Evolutionary conservation across 2,888 invertebrate genomes (phyloP).

Genomic region (Ferrisia virgata): DNA sequence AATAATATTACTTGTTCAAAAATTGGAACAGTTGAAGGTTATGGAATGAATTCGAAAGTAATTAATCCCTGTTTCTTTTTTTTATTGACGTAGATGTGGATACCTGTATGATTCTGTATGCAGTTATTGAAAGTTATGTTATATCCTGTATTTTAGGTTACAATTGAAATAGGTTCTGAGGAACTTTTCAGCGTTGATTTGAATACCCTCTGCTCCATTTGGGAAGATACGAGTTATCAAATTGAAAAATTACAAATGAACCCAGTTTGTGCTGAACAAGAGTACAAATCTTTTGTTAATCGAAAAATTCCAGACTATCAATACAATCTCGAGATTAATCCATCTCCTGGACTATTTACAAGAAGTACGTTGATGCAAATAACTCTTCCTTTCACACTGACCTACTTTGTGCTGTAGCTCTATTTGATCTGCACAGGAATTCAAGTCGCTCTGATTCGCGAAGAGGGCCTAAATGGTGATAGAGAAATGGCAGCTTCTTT

Average conservation of each 20-base stretch:
- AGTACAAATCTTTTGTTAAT: slow-evolving; percentile 67
- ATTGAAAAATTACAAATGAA: slow-evolving; percentile 84
- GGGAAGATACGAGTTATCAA: slow-evolving; percentile 94
- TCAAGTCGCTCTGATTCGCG: slow-evolving; percentile 84
- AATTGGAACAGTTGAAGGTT: slow-evolving; percentile 66
- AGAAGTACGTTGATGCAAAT: not conserved
- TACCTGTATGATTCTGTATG: no score
- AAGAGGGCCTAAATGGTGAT: slow-evolving; percentile 96
- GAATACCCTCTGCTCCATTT: slow-evolving; percentile 58
- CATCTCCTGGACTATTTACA: not conserved
- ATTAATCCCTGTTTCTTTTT: not conserved
- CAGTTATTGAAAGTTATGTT: no score
- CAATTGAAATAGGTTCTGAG: slow-evolving; percentile 29
- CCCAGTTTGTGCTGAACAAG: slow-evolving; percentile 71
- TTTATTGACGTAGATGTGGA: not conserved
- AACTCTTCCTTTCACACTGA: not conserved
- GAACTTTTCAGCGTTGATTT: slow-evolving; percentile 33
- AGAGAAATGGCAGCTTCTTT: slow-evolving; percentile 94
- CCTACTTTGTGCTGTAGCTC: not conserved
- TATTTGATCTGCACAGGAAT: slow-evolving; percentile 52
- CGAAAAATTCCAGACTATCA: slow-evolving; percentile 71
- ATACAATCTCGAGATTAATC: not conserved
- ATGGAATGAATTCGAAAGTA: slow-evolving; percentile 66
- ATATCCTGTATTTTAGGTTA: slow-evolving; percentile 37
- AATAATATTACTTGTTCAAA: slow-evolving; percentile 63